Evolutionary conservation across 2,888 invertebrate genomes (phyloP).

Genomic region (Auanema sp.): DNA sequence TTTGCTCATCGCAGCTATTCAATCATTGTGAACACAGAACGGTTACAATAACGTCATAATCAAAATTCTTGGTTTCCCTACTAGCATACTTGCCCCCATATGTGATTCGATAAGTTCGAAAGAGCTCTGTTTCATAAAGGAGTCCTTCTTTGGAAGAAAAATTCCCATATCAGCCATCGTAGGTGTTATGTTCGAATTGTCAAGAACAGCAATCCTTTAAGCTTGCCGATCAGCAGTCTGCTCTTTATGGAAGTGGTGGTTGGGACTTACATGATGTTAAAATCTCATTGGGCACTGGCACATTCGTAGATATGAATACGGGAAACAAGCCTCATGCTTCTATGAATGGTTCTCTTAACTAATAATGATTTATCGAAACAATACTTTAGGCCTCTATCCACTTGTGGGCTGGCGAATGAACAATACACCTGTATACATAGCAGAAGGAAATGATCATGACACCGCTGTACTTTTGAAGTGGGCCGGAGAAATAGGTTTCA

Average conservation of each 20-base stretch:
- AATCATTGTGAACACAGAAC: slow-evolving; percentile 66
- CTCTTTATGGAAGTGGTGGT: slow-evolving; percentile 83
- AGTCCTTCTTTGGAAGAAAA: slow-evolving; percentile 75
- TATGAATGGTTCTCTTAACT: slow-evolving; percentile 71
- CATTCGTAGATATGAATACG: slow-evolving; percentile 84
- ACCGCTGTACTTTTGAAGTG: slow-evolving; percentile 85
- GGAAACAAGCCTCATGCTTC: slow-evolving; percentile 78
- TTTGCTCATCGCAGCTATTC: slow-evolving; percentile 1
- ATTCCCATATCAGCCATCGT: slow-evolving; percentile 81
- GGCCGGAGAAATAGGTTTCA: slow-evolving; percentile 68
- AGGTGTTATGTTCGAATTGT: slow-evolving; percentile 65
- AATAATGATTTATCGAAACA: not conserved
- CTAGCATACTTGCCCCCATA: slow-evolving; percentile 74
- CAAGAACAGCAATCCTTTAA: slow-evolving; percentile 20
- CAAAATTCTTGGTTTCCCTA: slow-evolving; percentile 76
- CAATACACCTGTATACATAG: slow-evolving; percentile 70
- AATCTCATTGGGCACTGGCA: slow-evolving; percentile 87
- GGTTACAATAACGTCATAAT: slow-evolving; percentile 80
- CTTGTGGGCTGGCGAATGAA: slow-evolving; percentile 82
- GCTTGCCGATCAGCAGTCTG: slow-evolving; percentile 84
- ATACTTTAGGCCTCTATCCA: slow-evolving; percentile 78
- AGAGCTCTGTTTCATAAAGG: slow-evolving; percentile 75
- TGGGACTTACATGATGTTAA: slow-evolving; percentile 80
- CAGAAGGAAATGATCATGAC: slow-evolving; percentile 85
- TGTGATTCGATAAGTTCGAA: slow-evolving; percentile 65